Base-by-base conservation (phyloP, 53 echinoderm and acorn worm genomes). In the Paelopatides confundens region DNA sequence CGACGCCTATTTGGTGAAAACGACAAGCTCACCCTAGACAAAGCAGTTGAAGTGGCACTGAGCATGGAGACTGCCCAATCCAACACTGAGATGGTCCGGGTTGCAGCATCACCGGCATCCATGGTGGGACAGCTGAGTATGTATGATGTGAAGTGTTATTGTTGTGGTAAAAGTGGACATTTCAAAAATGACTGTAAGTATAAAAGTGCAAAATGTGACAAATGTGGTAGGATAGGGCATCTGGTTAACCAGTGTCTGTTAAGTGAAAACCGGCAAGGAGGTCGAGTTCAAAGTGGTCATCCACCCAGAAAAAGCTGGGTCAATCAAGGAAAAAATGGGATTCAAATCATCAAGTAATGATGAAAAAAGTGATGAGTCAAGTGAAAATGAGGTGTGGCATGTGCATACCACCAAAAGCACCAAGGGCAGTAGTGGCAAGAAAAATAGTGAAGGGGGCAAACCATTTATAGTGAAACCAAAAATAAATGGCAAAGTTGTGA, bases 161-260 rank as follows among this genome's bases (percentile, higher is more conserved):
- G 78, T 53, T 78, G 78, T 50, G 78, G 50, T 9, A 8, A 78
- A 26, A 10, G 26, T 2, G 78, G 78, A 32, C 53, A 52, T 47
- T 50, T 78, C 5, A 52, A 78, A 47, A 18, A 24, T 15, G 51
- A 78, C 14, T 78, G 78, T 70, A 78, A 50, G 17, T 17, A 78
- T 50, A 23, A 40, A 38, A 47, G 28, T 23, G 27, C 24, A 78
- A 29, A 32, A 11, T 51, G 78, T 78, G 26, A 50, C 10, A 78
- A 53, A 11, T 78, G 53, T 78, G 78, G 78, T 53, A 53, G 15
- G 18, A 53, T 4, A 53, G 53, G 53, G 11, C 53, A 53, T 53
- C 18, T 53, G 15, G 14, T 9, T 12, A 18, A 3, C 0, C 18
- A 53, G 53, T 53, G 53, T n/a, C 37, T 33, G 40, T 18, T 6